phyloP scores from a whole-genome alignment of 2,797 vertebrate genomes.

The Anas capensis region DNA sequence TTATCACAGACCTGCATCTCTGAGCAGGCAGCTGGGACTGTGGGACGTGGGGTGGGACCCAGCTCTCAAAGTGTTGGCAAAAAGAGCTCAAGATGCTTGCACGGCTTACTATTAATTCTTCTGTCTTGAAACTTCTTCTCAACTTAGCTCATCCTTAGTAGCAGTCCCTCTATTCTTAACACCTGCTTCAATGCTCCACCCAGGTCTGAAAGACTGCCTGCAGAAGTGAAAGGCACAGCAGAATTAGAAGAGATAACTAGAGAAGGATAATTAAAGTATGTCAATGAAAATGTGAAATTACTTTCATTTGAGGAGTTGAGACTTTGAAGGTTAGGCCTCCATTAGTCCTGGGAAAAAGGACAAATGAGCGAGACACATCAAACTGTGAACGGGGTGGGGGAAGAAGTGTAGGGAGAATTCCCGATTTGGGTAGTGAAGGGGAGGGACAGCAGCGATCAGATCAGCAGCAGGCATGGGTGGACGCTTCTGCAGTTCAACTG shows the following conservation, averaged over 20 bases:
- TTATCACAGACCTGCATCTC: not conserved
- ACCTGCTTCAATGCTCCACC: not conserved
- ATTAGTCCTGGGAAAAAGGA: not conserved
- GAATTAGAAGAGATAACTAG: not conserved
- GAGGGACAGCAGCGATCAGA: not conserved
- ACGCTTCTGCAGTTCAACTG: not conserved
- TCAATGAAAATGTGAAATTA: not conserved
- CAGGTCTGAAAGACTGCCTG: not conserved
- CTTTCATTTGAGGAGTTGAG: not conserved
- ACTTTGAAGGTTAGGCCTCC: not conserved
- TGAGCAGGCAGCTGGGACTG: not conserved
- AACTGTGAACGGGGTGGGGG: not conserved
- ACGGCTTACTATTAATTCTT: not conserved
- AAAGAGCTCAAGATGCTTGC: not conserved
- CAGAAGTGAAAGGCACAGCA: not conserved
- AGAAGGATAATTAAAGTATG: not conserved
- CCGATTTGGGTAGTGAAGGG: not conserved
- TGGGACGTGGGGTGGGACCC: not conserved
- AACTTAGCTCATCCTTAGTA: not conserved
- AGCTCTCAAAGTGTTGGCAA: not conserved
- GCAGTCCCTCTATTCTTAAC: not conserved
- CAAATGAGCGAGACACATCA: not conserved
- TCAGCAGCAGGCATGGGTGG: fast-evolving
- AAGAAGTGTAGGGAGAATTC: not conserved
- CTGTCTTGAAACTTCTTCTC: not conserved